Percentiles rank a stretch among this genome's conserved stretches.
Evolutionary conservation across 1,140 invertebrate genomes (phyloP).

Genomic region (Pseudachorutes palmiensis): DNA sequence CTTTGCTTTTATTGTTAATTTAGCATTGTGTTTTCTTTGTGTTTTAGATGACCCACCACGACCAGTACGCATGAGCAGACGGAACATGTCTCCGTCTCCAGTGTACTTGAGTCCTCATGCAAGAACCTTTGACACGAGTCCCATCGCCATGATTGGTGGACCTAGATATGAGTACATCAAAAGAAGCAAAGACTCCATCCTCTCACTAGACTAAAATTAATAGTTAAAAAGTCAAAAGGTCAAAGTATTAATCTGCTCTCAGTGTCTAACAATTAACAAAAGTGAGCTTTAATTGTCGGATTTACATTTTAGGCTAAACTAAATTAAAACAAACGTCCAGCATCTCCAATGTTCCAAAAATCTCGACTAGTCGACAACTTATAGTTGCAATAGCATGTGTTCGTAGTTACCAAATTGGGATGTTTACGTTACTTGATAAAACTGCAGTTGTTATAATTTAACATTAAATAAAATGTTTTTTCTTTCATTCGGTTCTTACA

Average conservation of each 20-base stretch:
- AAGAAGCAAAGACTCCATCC: conserved; percentile 57
- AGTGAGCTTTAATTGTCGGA: background rate
- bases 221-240: background rate
- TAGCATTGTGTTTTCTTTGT: conserved; percentile 15
- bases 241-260: background rate
- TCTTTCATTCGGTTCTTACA: too few relatives aligned
- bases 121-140: conserved; percentile 55
- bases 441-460: too few relatives aligned
- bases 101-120: conserved; percentile 49
- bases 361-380: too few relatives aligned
- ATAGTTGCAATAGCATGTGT: too few relatives aligned
- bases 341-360: too few relatives aligned
- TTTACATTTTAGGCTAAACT: conserved; percentile 7
- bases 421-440: too few relatives aligned
- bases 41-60: conserved; percentile 24
- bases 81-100: conserved; percentile 40
- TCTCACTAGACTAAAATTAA: conserved; percentile 56
- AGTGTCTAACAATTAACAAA: conserved; percentile 14
- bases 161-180: conserved; percentile 49
- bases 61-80: conserved; percentile 11
- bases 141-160: conserved; percentile 62
- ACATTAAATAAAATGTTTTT: too few relatives aligned
- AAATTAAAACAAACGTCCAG: background rate
- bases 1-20: conserved; percentile 3
- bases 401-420: too few relatives aligned